Base-by-base conservation (phyloP, 2,888 invertebrate genomes). In the Acleris literana region DNA sequence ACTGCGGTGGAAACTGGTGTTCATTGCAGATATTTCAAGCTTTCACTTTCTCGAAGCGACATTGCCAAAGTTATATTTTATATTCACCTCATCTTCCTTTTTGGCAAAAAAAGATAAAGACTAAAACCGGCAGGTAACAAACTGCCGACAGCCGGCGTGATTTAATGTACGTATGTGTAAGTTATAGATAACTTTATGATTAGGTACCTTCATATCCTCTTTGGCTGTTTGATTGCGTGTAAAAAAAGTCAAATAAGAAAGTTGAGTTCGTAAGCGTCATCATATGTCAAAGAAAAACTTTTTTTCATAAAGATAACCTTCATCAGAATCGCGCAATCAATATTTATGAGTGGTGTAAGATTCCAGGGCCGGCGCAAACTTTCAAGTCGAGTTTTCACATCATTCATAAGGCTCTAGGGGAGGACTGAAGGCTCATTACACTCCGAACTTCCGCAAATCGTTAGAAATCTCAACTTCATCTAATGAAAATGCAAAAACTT, bases 351-450 rank as follows among this genome's bases (percentile, higher is more conserved):
- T 66, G 61, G 56, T 66, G 61, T 66, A 56, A 66, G 65, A 61
- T 52, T 66, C 56, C 54, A 61, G 60, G 49, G 65, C 63, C 60
- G 63, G 44, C 59, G 63, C 55, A 64, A 74, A 72, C 68, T 74
- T 72, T 60, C 58, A 58, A 69, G 57, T 64, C 55, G 67, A 71
- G 71, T 72, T 74, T 72, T 70, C 69, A 71, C 70, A 70, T 71
- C 71, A 69, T 72, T 70, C 70, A 70, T 68, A 59, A 71, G 56
- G 67, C 63, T 64, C 57, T 39, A 43, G 63, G 33, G 55, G 69
- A 64, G 54, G 61, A 62, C 68, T 61, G 65, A 66, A 61, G 61
- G 65, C 65, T 65, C 65, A 65, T 65, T 65, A 65, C 65, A 66
- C 61, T 57, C 22, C 65, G 61, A 66, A 66, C 65, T 66, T 66